Conservation (phyloP, 1,140 invertebrate genomes). For the Xylocopa sonorina region DNA sequence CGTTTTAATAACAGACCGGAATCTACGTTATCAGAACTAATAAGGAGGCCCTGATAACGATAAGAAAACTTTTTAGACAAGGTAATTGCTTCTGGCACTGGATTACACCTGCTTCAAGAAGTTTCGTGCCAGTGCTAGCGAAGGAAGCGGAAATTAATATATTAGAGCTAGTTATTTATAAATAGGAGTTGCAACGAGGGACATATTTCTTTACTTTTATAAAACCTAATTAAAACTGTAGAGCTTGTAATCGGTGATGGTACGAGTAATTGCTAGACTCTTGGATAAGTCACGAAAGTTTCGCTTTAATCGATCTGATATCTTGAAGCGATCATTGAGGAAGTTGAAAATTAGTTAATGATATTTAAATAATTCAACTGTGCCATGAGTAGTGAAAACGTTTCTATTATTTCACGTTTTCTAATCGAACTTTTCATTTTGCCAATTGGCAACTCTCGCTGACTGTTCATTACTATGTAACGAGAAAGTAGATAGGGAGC, state of each 20-base stretch:
- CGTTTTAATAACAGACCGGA: too few species aligned
- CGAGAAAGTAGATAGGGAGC: background rate
- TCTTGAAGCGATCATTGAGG: background rate
- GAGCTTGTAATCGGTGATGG: too few species aligned
- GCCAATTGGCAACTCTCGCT: background rate
- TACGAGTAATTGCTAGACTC: background rate
- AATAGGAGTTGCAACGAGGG: too few species aligned
- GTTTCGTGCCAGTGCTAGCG: background rate
- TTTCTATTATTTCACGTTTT: background rate
- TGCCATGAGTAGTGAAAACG: background rate
- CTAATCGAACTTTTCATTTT: constrained; percentile 9
- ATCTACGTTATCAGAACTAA: too few species aligned
- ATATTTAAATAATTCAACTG: constrained; percentile 26
- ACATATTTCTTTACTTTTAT: too few species aligned
- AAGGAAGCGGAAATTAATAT: too few species aligned
- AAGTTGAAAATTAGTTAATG: constrained; percentile 4
- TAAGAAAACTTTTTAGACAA: too few species aligned
- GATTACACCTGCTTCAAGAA: background rate
- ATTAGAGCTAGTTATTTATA: too few species aligned
- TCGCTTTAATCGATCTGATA: background rate
- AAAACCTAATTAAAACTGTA: too few species aligned
- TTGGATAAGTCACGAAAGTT: background rate
- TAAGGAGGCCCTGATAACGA: too few species aligned
- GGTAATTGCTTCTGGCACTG: too few species aligned
- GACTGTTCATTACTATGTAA: background rate